These are phyloP conservation scores for Hemitrygon akajei DNA, from an alignment of 2,797 vertebrate genomes.

Conservation along the genomic window DNA sequence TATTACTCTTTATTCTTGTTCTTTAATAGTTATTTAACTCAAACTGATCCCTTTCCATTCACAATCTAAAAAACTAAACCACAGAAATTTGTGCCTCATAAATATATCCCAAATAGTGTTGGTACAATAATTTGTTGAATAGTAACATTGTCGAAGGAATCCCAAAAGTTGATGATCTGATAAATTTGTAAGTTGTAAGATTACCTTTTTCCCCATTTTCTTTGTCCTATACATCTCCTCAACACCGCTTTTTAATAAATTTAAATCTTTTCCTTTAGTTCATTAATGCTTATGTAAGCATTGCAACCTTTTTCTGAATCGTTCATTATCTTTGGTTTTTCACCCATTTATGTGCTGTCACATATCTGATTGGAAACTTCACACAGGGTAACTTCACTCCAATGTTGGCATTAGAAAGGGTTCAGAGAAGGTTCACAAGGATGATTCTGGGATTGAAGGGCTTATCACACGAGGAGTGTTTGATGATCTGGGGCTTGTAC, in stretches of 20 bases:
- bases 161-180: not conserved
- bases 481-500: too few relatives aligned
- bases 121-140: not conserved
- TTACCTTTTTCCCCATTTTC: too few relatives aligned
- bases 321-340: not conserved
- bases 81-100: not conserved
- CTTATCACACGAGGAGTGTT: too few relatives aligned
- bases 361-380: not conserved
- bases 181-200: not conserved
- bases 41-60: constrained; percentile 8
- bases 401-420: too few relatives aligned
- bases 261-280: not conserved
- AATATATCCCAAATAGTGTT: not conserved
- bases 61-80: not conserved
- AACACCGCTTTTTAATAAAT: not conserved
- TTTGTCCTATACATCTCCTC: not conserved
- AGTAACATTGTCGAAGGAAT: not conserved
- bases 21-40: constrained; percentile 44
- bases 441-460: too few relatives aligned
- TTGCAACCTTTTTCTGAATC: not conserved
- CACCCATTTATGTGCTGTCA: not conserved
- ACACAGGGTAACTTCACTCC: not conserved
- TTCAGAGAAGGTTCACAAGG: too few relatives aligned
- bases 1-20: constrained; percentile 44
- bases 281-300: not conserved